phyloP scores from a whole-genome alignment of 2,113 vertebrate species.

The Coracopsis vasa region DNA sequence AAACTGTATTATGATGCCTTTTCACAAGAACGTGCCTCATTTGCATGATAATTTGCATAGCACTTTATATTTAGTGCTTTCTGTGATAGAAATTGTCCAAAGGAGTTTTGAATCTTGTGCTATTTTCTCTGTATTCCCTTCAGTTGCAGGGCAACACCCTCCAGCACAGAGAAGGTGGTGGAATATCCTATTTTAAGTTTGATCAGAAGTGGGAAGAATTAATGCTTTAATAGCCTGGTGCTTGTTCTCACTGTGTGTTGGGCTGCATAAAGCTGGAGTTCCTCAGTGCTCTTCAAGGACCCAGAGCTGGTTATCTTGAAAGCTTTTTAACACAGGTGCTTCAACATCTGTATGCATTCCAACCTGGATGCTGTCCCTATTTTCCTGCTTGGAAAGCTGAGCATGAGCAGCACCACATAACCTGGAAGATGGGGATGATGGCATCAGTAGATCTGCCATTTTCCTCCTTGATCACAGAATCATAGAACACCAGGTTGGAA shows the following conservation, averaged over 20 bases:
- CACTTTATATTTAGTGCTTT: neutral
- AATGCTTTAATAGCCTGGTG: neutral
- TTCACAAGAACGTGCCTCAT: neutral
- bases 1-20: neutral
- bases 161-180: neutral
- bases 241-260: accelerated
- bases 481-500: neutral
- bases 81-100: neutral
- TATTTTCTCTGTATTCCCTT: neutral
- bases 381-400: neutral
- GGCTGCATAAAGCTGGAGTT: neutral
- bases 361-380: neutral
- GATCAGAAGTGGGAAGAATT: neutral
- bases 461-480: neutral
- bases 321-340: neutral
- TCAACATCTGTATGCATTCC: neutral
- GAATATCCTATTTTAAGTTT: neutral
- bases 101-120: neutral
- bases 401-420: accelerated
- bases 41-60: neutral
- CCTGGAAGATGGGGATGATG: accelerated
- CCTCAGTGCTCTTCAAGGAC: neutral
- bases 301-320: neutral
- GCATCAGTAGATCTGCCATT: accelerated
- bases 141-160: neutral